Evolutionary conservation across 2,888 invertebrate genomes (phyloP), one percentile per base, ranked within the genome.

Genomic region (Drosophila birchii): DNA sequence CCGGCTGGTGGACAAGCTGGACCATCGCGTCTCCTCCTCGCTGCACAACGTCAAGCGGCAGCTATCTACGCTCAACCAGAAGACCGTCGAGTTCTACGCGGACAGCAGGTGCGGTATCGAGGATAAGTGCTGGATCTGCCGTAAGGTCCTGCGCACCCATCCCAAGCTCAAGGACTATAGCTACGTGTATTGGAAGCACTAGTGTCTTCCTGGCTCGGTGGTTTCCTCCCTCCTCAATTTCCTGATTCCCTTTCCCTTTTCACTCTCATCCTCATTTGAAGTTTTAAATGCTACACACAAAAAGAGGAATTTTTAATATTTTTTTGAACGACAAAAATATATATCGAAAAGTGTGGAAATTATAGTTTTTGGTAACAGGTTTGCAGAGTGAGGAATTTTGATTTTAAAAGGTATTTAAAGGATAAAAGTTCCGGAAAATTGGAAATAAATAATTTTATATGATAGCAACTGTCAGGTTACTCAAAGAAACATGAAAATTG

Each of bases 81-180:
- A 90, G 75, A 92, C 92, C 38, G 91, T 90, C 23, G 92, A 92
- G 76, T 91, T 92, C 85, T 92, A 92, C 84, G 90, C 92, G 79
- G 92, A 92, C 83, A 91, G 92, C 90, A 92, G 92, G 92, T 92
- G 92, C 76, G 92, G 90, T 78, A 90, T 91, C 79, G 84, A 82
- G 74, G 90, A 91, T 89, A 92, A 92, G 88, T 92, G 92, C 89
- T 92, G 91, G 90, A 88, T 92, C 34, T 92, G 92, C 83, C 92
- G 92, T 79, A 92, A 92, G 71, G 92, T 92, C 16, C 72, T 91
- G 90, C 90, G 91, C 61, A 89, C 89, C 70, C 92, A 92, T 90
- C 92, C 92, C 64, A 90, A 87, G 58, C 83, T 92, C 60, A 91
- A 90, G 75, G 92, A 92, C 59, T 92, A 91, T 71, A 88, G 87